Evolutionary conservation across 2,888 invertebrate genomes (phyloP).

Genomic region (Eupithecia abbreviata): DNA sequence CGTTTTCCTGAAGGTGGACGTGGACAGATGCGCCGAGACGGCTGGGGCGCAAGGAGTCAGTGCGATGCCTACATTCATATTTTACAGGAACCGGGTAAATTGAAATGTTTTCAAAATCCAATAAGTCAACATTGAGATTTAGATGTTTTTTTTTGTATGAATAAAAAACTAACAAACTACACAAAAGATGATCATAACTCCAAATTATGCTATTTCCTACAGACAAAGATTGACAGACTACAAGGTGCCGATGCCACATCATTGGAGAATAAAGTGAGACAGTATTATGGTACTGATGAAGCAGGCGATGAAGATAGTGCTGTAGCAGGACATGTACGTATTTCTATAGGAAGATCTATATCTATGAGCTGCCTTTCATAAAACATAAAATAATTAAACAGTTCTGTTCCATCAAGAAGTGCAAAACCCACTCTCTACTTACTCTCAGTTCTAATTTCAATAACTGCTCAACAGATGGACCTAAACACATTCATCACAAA

Average conservation of each 20-base stretch:
- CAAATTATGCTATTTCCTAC: constrained; percentile 35
- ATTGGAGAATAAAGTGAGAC: constrained; percentile 94
- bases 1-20: constrained; percentile 96
- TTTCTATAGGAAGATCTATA: not conserved
- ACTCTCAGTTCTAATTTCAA: not conserved
- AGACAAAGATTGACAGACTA: constrained; percentile 92
- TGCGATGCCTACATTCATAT: constrained; percentile 99
- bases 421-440: not conserved
- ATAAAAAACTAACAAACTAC: not conserved
- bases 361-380: not conserved
- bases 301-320: constrained; percentile 86
- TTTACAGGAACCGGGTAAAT: constrained; percentile 91
- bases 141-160: too few relatives aligned
- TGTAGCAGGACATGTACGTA: constrained; percentile 91
- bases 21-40: constrained; percentile 95
- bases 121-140: not conserved
- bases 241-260: constrained; percentile 93
- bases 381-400: not conserved
- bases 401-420: not conserved
- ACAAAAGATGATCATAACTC: not conserved
- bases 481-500: constrained; percentile 93
- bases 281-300: constrained; percentile 89
- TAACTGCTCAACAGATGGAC: constrained; percentile 90
- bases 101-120: not conserved
- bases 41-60: constrained; percentile 94